Conservation (phyloP, 2,888 invertebrate species). For the Melanotus villosus region DNA sequence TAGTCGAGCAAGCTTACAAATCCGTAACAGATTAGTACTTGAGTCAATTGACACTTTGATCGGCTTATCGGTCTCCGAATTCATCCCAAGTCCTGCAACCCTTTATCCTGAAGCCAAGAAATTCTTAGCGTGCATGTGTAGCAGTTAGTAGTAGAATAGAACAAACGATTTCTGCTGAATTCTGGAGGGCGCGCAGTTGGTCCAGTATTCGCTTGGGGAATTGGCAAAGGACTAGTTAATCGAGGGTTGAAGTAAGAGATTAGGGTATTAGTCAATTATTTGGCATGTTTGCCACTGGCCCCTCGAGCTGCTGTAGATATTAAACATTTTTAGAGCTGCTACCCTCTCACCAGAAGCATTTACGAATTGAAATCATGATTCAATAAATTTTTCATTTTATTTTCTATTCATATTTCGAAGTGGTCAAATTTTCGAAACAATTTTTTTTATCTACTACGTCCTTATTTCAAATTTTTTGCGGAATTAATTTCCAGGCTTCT, state of each 20-base stretch:
- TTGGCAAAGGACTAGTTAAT: conserved; percentile 53
- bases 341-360: conserved; percentile 12
- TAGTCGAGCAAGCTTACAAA: conserved; percentile 42
- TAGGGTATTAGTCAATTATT: conserved; percentile 57
- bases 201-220: conserved; percentile 46
- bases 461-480: too few relatives aligned
- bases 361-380: too few relatives aligned
- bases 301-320: conserved; percentile 37
- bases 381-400: too few relatives aligned
- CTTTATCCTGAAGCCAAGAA: conserved; percentile 45
- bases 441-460: too few relatives aligned
- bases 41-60: conserved; percentile 54
- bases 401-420: too few relatives aligned
- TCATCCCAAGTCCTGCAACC: conserved; percentile 47
- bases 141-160: conserved; percentile 32
- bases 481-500: too few relatives aligned
- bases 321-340: conserved; percentile 44
- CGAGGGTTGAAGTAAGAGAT: conserved; percentile 54
- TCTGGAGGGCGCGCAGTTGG: conserved; percentile 33
- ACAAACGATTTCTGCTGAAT: conserved; percentile 36
- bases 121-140: conserved; percentile 41
- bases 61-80: conserved; percentile 51
- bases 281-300: conserved; percentile 53
- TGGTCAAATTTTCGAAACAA: too few relatives aligned
- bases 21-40: conserved; percentile 52